Conservation (phyloP, 2,888 invertebrate species). For the Amitus sp. region DNA sequence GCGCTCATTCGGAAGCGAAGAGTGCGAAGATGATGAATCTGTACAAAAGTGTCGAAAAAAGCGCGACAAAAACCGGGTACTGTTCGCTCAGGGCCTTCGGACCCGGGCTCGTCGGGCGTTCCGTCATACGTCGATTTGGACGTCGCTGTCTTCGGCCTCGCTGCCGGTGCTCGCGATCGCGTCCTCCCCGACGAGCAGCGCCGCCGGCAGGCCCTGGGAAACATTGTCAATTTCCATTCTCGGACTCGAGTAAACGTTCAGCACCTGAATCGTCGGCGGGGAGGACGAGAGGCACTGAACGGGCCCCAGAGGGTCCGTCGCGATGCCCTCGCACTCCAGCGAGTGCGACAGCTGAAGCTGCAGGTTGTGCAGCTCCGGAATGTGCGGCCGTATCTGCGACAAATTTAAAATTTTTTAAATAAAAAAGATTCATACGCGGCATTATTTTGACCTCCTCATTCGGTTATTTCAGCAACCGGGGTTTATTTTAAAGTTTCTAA, state of each 20-base stretch:
- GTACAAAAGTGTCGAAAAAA: too few species aligned
- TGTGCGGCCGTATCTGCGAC: slow-evolving; percentile 73
- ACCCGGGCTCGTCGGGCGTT: slow-evolving; percentile 22
- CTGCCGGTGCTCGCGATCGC: slow-evolving; percentile 64
- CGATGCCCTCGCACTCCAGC: slow-evolving; percentile 56
- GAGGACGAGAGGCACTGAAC: slow-evolving; percentile 61
- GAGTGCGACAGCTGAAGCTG: slow-evolving; percentile 67
- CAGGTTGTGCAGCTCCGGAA: slow-evolving; percentile 74
- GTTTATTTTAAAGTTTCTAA: too few species aligned
- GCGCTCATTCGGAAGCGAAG: too few species aligned
- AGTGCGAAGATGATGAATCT: too few species aligned
- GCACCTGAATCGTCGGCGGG: slow-evolving; percentile 63
- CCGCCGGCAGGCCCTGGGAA: slow-evolving; percentile 63
- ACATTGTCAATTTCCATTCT: slow-evolving; percentile 63
- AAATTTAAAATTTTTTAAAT: too few species aligned
- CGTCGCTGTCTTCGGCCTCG: slow-evolving; percentile 65
- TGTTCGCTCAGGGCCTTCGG: too few species aligned
- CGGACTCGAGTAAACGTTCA: slow-evolving; percentile 64
- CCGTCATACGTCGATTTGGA: slow-evolving; percentile 66
- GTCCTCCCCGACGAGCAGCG: slow-evolving; percentile 64
- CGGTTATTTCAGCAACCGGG: too few species aligned
- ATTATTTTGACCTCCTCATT: too few species aligned
- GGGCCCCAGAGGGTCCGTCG: slow-evolving; percentile 56
- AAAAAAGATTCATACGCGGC: too few species aligned
- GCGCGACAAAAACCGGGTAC: too few species aligned